Conservation (phyloP, 2,113 vertebrate genomes). For the Psephotus haematonotus region DNA sequence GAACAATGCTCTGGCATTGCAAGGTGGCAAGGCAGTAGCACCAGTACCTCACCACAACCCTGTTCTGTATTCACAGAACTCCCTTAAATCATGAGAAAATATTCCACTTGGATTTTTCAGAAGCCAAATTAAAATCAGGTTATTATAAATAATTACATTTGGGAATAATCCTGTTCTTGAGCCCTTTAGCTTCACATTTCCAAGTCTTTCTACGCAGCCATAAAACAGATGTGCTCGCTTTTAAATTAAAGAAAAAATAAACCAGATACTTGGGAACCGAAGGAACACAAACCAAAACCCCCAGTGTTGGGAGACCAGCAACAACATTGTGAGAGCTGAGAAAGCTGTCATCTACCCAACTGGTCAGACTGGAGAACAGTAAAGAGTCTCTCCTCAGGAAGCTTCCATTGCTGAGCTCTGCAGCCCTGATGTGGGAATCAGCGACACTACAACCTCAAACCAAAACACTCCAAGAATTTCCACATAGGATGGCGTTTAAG, state of each 20-base stretch:
- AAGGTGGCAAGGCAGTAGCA: background rate
- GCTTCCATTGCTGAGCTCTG: background rate
- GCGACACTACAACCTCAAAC: background rate
- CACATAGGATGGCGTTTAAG: fast-evolving
- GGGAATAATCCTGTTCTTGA: background rate
- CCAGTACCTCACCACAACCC: background rate
- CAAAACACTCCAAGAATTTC: background rate
- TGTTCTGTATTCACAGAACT: background rate
- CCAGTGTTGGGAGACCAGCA: background rate
- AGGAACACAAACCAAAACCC: background rate
- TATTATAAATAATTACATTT: background rate
- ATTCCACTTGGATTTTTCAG: background rate
- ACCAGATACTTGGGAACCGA: background rate
- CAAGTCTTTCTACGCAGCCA: background rate
- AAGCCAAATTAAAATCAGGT: background rate
- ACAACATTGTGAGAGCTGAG: background rate
- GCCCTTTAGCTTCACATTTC: background rate
- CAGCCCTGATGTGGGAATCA: background rate
- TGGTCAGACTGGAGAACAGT: background rate
- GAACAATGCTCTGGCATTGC: background rate
- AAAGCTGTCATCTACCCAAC: background rate
- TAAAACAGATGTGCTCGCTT: slow-evolving; percentile 26
- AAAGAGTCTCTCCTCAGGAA: background rate
- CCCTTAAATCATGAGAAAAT: background rate
- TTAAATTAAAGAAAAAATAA: background rate